Evolutionary conservation across 92 coral and sea anemone species (phyloP).

Genomic region (Epizoanthus stellaris): DNA sequence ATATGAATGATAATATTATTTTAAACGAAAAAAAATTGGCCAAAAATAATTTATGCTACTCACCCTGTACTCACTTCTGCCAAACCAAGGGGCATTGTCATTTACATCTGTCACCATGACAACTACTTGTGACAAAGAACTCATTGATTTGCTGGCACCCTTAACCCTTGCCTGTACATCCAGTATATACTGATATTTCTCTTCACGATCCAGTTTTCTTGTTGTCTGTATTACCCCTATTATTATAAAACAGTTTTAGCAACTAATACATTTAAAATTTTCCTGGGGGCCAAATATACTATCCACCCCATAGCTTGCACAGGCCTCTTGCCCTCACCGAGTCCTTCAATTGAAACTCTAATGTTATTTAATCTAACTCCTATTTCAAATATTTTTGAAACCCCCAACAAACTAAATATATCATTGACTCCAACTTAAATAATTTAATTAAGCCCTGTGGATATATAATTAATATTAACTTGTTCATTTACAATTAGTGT

Average conservation of each 20-base stretch:
- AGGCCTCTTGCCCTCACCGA: too few relatives aligned
- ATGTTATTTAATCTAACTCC: too few relatives aligned
- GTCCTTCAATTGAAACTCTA: too few relatives aligned
- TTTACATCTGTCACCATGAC: constrained; percentile 93
- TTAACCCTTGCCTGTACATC: constrained; percentile 73
- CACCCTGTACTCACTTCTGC: constrained; percentile 57
- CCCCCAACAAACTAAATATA: too few relatives aligned
- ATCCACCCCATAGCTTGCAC: too few relatives aligned
- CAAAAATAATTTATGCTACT: not conserved
- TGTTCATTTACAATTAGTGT: too few relatives aligned
- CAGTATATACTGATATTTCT: constrained; percentile 67
- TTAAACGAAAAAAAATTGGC: not conserved
- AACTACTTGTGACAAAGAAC: constrained; percentile 84
- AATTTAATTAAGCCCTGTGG: too few relatives aligned
- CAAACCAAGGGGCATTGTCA: constrained; percentile 85
- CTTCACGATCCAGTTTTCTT: constrained; percentile 74
- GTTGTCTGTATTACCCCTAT: constrained; percentile 78
- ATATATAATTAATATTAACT: too few relatives aligned
- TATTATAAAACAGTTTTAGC: not conserved
- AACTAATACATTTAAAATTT: too few relatives aligned
- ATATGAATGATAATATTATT: not conserved
- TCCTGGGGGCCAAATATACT: too few relatives aligned
- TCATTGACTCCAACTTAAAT: too few relatives aligned
- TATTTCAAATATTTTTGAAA: too few relatives aligned
- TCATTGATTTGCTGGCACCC: constrained; percentile 64